Conservation (phyloP, 2,888 invertebrate genomes). For the Drosophila paramelanica region DNA sequence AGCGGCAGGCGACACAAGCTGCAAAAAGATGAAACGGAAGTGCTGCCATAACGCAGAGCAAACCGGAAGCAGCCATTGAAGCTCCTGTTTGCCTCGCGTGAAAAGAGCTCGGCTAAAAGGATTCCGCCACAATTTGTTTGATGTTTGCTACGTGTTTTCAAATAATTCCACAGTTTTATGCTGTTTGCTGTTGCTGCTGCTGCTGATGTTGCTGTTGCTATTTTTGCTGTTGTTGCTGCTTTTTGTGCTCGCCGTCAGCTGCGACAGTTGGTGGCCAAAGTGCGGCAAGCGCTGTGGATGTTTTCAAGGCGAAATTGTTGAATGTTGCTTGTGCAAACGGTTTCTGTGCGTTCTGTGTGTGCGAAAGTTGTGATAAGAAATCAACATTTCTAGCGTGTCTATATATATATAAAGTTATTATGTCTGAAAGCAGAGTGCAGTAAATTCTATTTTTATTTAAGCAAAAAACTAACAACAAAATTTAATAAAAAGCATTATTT, state of each 20-base stretch:
- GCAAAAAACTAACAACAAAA: no score
- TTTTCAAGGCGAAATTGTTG: conserved; percentile 47
- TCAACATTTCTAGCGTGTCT: conserved; percentile 20
- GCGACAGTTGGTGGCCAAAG: conserved; percentile 61
- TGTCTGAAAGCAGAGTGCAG: neutral
- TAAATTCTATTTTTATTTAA: no score
- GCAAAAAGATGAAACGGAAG: conserved; percentile 50
- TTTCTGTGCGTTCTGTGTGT: conserved; percentile 20
- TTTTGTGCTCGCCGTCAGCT: conserved; percentile 8
- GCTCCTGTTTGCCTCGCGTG: conserved; percentile 56
- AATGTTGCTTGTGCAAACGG: conserved; percentile 23
- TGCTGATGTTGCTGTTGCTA: conserved; percentile 7
- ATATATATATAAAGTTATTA: neutral
- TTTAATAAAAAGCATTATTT: no score
- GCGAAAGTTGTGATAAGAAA: conserved; percentile 37
- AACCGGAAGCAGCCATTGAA: conserved; percentile 70
- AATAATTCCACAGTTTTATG: conserved; percentile 68
- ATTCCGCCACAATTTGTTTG: conserved; percentile 77
- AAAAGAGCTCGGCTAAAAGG: conserved; percentile 75
- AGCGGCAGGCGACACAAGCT: neutral
- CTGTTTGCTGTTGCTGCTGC: conserved; percentile 28
- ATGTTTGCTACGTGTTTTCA: conserved; percentile 78
- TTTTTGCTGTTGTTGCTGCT: conserved; percentile 17
- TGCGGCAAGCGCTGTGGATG: conserved; percentile 52
- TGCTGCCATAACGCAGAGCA: conserved; percentile 71